Base-by-base conservation (phyloP, 2,113 vertebrate species). In the Panthera leo region DNA sequence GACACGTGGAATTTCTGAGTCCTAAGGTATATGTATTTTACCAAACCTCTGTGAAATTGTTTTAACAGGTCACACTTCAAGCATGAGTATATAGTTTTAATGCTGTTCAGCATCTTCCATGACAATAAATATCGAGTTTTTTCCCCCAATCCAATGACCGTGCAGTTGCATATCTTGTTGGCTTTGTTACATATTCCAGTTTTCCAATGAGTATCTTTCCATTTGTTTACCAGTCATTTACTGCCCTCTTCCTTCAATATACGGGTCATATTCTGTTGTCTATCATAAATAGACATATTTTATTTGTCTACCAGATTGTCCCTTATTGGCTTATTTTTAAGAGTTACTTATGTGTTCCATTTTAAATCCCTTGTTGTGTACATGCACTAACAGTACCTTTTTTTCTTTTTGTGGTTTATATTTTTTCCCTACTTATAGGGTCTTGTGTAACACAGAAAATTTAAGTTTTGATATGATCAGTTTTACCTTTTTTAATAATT, bases 401-500 rank as follows among this genome's bases (percentile, higher is more conserved):
- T 88, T 10, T 34, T 29, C 9, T 31, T 79, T 73, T 16, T 79
- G 11, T 61, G 9, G 10, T 75, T 65, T 95, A 6, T 27, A 39
- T 87, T 71, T 86, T 89, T 34, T 0, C 8, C 48, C 8, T 53
- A 18, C 15, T 71, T 63, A n/a, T 25, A 25, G 36, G 2, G 11
- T 45, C 8, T 73, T 25, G 29, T 68, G 48, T 45, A 87, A 85
- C 8, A 75, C 3, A 39, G 5, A 73, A 82, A 58, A 31, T 55
- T 63, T 51, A 51, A 89, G 27, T 83, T 73, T 88, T 67, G 36
- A 36, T 55, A 67, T 10, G 16, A 13, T 86, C 11, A 48, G 5
- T 85, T 85, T 95, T 55, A 76, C 21, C 29, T 48, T 95, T 91
- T 67, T 78, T 85, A 79, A 45, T 48, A 85, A n/a, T 68, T 85